Evolutionary conservation across 2,797 vertebrate species (phyloP), one percentile per base, ranked within the genome.

Genomic region (Lerista edwardsae): DNA sequence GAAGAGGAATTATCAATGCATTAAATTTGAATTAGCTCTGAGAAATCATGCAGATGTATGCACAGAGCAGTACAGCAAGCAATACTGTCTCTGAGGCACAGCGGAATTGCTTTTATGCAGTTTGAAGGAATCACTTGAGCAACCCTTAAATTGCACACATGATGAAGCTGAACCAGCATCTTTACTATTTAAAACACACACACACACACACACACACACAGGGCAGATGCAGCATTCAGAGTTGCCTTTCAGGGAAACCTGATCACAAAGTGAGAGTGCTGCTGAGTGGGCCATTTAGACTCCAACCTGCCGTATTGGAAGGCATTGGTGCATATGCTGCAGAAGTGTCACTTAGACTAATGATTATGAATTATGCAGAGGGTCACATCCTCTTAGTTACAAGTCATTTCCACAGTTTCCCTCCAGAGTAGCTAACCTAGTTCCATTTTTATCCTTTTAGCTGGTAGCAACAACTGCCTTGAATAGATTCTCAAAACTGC

Each of bases 341-440:
- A 93, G 90, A 95, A 95, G 92, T 96, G 95, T 96, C 95, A 96
- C 92, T 95, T 95, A 95, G 91, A 94, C 94, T 96, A 96, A 96
- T 96, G 95, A 96, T 94, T 96, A 96, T 96, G 94, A 97, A 96
- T 96, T 96, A 96, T 96, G 94, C 92, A 96, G 92, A 93, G 93
- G 95, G 94, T 96, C 95, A 95, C 84, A 95, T 95, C 93, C 92
- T 94, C 94, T 96, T 93, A 95, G 92, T 96, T 96, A 96, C 94
- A 96, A 96, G 95, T 96, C 91, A 95, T 96, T 96, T 95, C 92
- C 89, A 94, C 84, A 78, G 82, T 94, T 95, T 95, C 93, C 91
- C 93, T 93, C 85, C 88, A 93, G 93, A 94, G 91, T 92, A 82
- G 86, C 88, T 93, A 93, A 81, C 80, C 83, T 77, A 80, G 82